Percentiles rank a stretch among this genome's conserved stretches.
phyloP scores from a whole-genome alignment of 1,140 invertebrate genomes.

The Triops longicaudatus region DNA sequence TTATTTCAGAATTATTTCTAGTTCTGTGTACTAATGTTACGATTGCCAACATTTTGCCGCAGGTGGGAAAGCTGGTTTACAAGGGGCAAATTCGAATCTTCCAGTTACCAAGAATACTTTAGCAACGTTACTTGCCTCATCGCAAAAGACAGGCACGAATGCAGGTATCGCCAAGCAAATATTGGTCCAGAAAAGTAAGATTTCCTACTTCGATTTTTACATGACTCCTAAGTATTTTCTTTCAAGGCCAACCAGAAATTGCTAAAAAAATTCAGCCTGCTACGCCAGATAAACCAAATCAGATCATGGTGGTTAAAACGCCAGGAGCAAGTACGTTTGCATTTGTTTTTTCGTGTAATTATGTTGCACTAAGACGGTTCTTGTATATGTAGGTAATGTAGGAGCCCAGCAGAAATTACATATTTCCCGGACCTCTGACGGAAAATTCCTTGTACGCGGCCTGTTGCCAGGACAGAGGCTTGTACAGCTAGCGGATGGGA shows the following conservation, averaged over 20 bases:
- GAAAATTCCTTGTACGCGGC: conserved; percentile 83
- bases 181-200: neutral
- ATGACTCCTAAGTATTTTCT: neutral
- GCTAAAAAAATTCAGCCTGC: neutral
- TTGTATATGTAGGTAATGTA: neutral
- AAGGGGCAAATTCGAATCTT: neutral
- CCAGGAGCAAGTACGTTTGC: neutral
- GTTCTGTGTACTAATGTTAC: too few relatives aligned
- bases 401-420: conserved; percentile 50
- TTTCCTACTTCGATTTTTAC: neutral
- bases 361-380: neutral
- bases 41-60: neutral
- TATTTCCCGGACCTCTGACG: conserved; percentile 78
- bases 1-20: too few relatives aligned
- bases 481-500: conserved; percentile 85
- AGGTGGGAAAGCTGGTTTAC: neutral
- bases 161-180: neutral
- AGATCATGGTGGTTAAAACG: neutral
- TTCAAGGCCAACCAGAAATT: neutral
- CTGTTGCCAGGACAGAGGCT: conserved; percentile 87
- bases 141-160: neutral
- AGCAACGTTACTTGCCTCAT: neutral
- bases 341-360: neutral
- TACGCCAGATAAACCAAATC: neutral
- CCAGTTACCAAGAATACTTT: neutral